Base-by-base conservation (phyloP, 1,140 invertebrate genomes). In the Drosophila yakuba region DNA sequence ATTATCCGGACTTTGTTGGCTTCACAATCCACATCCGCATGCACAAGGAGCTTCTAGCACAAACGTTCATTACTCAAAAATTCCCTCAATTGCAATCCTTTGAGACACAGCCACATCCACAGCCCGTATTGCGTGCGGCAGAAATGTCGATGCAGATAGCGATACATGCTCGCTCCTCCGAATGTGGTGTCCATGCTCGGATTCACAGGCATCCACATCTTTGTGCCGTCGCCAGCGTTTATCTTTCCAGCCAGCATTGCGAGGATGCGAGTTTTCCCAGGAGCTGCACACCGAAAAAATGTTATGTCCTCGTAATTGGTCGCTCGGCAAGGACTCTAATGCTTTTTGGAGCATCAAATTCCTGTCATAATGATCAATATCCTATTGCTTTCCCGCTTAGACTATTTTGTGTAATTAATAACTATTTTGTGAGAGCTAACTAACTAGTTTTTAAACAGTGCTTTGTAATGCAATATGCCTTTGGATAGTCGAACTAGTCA, bases 161-260 rank as follows among this genome's bases (percentile, higher is more conserved):
- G 59, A 20, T 36, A 39, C 66, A 15, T n/a, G 20, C 48, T 23
- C 11, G 15, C 32, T 66, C 12, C 23, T 54, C 23, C 28, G 43
- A 57, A 32, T 69, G 36, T 56, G 63, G 35, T 28, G 15, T 28
- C 20, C 60, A 38, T 12, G 67, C n/a, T 38, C 20, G 20, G 36
- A 25, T 69, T 69, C 51, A 57, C 51, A 28, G 67, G 64, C 44
- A 20, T 20, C 20, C 17, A 45, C 15, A 71, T 71, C 52, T 50
- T 71, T 71, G 68, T 69, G 50, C 15, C 48, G 6, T 32, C 0
- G 14, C 38, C n/a, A 11, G 50, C 64, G 44, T 61, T 78, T 71
- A 64, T 66, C 66, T 58, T 71, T 83, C 7, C 32, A 32, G 79
- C 52, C 79, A 83, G 73, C 62, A 44, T 63, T 57, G 41, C 15